Percentiles rank a stretch among this genome's conserved stretches.
phyloP scores from a whole-genome alignment of 2,888 invertebrate genomes.

The Euplagia quadripunctaria region DNA sequence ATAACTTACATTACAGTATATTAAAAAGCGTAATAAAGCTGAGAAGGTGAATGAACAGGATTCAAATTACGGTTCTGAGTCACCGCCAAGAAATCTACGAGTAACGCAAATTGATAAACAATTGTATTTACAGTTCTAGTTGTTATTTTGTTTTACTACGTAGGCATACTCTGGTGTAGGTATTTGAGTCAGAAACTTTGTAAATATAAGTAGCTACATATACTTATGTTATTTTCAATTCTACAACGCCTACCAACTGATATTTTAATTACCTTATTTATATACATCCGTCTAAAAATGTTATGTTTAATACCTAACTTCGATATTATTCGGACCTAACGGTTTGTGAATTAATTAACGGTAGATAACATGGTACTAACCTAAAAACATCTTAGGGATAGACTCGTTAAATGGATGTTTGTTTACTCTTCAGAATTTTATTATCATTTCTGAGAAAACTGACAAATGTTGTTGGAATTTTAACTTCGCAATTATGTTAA shows the following conservation, averaged over 20 bases:
- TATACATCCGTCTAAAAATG: neutral
- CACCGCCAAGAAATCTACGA: constrained; percentile 15
- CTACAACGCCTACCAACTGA: neutral
- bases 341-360: neutral
- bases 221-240: neutral
- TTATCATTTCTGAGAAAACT: constrained; percentile 17
- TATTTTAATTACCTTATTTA: neutral
- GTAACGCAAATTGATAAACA: constrained; percentile 23
- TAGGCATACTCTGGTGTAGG: neutral
- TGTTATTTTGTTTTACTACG: neutral
- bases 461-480: constrained; percentile 21
- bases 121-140: constrained; percentile 5
- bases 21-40: constrained; percentile 23
- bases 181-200: neutral
- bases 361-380: neutral
- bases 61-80: constrained; percentile 22
- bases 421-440: neutral
- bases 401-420: neutral
- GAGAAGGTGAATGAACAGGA: constrained; percentile 28
- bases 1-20: constrained; percentile 22
- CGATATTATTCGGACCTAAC: neutral
- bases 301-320: neutral
- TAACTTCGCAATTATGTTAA: constrained; percentile 23
- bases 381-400: too few species aligned
- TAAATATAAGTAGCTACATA: neutral